Conservation (phyloP, 2,797 vertebrate genomes). For the Neosilurus hyrtlii region DNA sequence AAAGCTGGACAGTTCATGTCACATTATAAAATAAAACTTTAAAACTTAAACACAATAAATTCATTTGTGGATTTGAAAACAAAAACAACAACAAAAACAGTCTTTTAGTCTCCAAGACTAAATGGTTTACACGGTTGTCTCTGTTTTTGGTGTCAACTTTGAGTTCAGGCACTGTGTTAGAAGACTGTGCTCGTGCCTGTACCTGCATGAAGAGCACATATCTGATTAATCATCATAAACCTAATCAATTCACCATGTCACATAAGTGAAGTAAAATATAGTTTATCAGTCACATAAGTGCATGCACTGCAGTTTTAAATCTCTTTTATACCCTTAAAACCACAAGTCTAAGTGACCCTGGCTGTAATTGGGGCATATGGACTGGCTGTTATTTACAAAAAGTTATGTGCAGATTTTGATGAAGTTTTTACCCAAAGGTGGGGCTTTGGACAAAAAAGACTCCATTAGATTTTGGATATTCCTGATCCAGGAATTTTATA, state of each 20-base stretch:
- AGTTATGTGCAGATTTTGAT: too few relatives aligned
- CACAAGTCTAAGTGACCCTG: not conserved
- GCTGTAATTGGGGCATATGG: not conserved
- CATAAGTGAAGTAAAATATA: not conserved
- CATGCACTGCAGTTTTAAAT: not conserved
- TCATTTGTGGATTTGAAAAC: not conserved
- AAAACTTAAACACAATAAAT: not conserved
- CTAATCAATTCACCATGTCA: not conserved
- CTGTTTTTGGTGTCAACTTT: conserved; percentile 64
- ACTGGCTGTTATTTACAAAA: too few relatives aligned
- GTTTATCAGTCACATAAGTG: conserved; percentile 21
- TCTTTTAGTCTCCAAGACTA: not conserved
- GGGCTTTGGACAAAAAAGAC: too few relatives aligned
- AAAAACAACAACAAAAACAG: not conserved
- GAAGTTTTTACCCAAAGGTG: too few relatives aligned
- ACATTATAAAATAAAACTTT: not conserved
- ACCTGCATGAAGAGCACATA: conserved; percentile 61
- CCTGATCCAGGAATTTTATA: too few relatives aligned
- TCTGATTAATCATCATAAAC: conserved; percentile 6
- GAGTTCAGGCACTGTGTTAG: conserved; percentile 66
- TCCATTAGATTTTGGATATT: too few relatives aligned
- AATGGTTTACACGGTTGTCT: conserved; percentile 71
- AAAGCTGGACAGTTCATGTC: not conserved
- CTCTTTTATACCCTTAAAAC: not conserved
- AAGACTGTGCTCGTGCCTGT: conserved; percentile 64